Evolutionary conservation across 2,797 vertebrate species (phyloP), one percentile per base, ranked within the genome.

Genomic region (Catamblyrhynchus diadema): DNA sequence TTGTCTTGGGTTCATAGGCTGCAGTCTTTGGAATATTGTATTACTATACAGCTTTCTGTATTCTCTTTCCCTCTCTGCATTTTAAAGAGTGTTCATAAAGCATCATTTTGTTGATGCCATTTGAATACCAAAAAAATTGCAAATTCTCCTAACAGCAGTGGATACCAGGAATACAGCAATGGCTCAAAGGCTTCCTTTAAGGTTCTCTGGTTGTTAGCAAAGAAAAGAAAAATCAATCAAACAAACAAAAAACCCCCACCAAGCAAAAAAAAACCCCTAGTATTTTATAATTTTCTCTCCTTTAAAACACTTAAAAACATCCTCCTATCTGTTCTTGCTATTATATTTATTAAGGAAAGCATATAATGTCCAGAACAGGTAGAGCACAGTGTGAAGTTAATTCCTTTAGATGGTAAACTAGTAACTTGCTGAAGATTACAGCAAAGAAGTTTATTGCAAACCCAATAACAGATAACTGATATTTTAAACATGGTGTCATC

Each of bases 1-100:
- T 89, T 95, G 79, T 95, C 92, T 86, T 86, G 73, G 59, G 85
- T 90, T 95, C 62, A 70, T 33, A 94, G 91, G 87, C 89, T 94
- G 75, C 54, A 87, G 47, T 88, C 72, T 90, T 89, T 83, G 66
- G 89, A 90, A 95, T 94, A 95, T 57, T 94, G 77, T 88, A 91
- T 92, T 84, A 81, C 50, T 65, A 42, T 83, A 71, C 62, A 73
- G 48, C 56, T 83, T 75, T 72, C 28, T 81, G 60, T 56, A 41
- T 62, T 81, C 56, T 65, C 14, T 66, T 85, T 67, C 67, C 19
- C 25, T 72, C 57, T 81, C 70, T 88, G 61, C 72, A 90, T 96
- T 94, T 94, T 88, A 87, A 93, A 80, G 75, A 44, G 39, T 62
- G 41, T 62, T 92, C 79, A 56, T 81, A 64, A 70, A 59, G 41